phyloP scores from a whole-genome alignment of 2,797 vertebrate species.

The Botia almorhae region DNA sequence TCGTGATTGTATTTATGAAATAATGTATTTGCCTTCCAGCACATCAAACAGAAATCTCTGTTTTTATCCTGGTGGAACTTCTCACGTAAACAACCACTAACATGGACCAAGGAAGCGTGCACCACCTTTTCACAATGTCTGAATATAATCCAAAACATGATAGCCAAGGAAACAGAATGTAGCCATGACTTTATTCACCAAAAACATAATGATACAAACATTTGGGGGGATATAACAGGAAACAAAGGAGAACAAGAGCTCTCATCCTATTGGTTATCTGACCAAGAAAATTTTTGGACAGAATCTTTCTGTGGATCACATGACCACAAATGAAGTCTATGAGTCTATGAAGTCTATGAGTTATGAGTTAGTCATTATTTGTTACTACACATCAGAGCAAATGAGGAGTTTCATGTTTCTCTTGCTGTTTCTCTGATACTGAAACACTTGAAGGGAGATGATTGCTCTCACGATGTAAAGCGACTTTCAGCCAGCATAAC shows the following conservation, averaged over 20 bases:
- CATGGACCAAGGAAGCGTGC: conserved; percentile 14
- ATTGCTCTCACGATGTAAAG: too few relatives aligned
- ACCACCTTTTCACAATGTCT: conserved; percentile 63
- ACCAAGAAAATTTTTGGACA: background rate
- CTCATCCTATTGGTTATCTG: conserved; percentile 18
- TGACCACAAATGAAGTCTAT: conserved; percentile 3
- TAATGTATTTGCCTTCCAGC: background rate
- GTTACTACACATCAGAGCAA: background rate
- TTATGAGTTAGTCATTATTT: background rate
- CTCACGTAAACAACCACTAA: conserved; percentile 11
- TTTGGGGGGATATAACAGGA: background rate
- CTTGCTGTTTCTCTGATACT: too few relatives aligned
- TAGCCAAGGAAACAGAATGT: conserved; percentile 53
- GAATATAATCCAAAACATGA: conserved; percentile 71
- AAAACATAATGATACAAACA: background rate
- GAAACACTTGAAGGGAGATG: too few relatives aligned
- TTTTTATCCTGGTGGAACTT: background rate
- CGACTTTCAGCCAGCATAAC: background rate
- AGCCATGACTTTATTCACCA: conserved; percentile 21
- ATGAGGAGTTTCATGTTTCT: too few relatives aligned
- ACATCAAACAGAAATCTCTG: background rate
- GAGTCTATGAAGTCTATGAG: background rate
- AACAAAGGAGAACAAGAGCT: background rate
- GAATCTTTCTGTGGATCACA: too few relatives aligned
- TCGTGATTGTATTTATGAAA: background rate